Evolutionary conservation across 2,888 invertebrate species (phyloP).

Genomic region (Melinaea menophilus): DNA sequence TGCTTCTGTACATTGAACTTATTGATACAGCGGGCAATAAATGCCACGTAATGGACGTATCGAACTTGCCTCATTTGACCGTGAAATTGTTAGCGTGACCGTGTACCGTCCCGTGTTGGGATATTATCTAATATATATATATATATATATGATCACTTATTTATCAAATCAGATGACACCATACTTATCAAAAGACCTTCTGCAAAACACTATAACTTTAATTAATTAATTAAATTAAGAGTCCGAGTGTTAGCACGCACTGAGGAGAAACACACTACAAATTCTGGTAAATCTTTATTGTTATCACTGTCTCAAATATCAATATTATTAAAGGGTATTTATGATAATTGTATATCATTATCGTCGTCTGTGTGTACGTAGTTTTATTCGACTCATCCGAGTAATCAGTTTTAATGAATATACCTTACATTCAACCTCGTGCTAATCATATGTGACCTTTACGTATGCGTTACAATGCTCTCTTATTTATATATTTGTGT

Average conservation of each 20-base stretch:
- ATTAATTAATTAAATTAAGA: too few relatives aligned
- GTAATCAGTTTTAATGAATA: slow-evolving; percentile 34
- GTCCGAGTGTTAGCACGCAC: too few relatives aligned
- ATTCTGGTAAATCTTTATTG: too few relatives aligned
- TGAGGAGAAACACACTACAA: too few relatives aligned
- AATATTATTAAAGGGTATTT: neutral
- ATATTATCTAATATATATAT: slow-evolving; percentile 33
- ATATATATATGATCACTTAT: neutral
- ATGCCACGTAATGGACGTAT: slow-evolving; percentile 58
- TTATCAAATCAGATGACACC: too few relatives aligned
- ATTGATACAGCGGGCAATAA: slow-evolving; percentile 51
- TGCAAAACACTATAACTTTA: too few relatives aligned
- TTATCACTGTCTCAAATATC: neutral
- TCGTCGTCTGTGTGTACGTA: slow-evolving; percentile 14
- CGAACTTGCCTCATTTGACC: slow-evolving; percentile 66
- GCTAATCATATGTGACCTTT: slow-evolving; percentile 11
- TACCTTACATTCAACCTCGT: slow-evolving; percentile 27
- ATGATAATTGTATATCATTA: slow-evolving; percentile 4
- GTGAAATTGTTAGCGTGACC: slow-evolving; percentile 69
- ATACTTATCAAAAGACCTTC: too few relatives aligned
- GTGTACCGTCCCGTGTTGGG: slow-evolving; percentile 51
- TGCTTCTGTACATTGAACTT: slow-evolving; percentile 53
- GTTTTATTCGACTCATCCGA: slow-evolving; percentile 20
- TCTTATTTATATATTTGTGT: slow-evolving; percentile 12
- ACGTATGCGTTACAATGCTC: slow-evolving; percentile 5